Evolutionary conservation across 2,888 invertebrate species (phyloP).

Genomic region (Tiphia femorata): DNA sequence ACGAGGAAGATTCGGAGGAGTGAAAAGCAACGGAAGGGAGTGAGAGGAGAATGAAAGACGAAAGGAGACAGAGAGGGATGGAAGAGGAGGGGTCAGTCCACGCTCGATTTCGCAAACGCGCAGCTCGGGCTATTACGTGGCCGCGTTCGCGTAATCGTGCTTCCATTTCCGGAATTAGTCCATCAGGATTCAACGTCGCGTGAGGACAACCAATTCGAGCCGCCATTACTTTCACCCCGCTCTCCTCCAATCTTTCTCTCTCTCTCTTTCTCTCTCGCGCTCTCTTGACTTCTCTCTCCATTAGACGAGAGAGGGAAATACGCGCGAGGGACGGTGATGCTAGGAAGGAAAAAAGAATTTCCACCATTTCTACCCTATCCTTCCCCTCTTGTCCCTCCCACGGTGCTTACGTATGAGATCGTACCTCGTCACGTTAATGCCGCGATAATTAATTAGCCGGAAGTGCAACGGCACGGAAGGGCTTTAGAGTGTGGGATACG

Average conservation of each 20-base stretch:
- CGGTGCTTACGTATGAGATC: background rate
- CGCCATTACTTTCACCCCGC: slow-evolving; percentile 16
- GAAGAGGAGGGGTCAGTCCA: slow-evolving; percentile 14
- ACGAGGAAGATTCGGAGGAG: no score
- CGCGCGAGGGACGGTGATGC: no score
- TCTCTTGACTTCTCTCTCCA: no score
- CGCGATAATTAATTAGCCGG: background rate
- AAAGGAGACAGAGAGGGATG: no score
- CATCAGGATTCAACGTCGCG: slow-evolving; percentile 42
- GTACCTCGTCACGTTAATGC: background rate
- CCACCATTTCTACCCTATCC: background rate
- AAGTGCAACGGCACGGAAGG: no score
- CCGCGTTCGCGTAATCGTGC: slow-evolving; percentile 35
- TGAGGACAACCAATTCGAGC: slow-evolving; percentile 30
- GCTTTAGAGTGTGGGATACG: no score
- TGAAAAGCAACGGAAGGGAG: no score
- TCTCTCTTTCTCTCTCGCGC: no score
- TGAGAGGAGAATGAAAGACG: no score
- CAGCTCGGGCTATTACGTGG: slow-evolving; percentile 27
- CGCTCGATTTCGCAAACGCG: slow-evolving; percentile 39
- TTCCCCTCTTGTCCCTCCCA: background rate
- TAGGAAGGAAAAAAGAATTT: background rate
- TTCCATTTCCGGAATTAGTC: slow-evolving; percentile 38
- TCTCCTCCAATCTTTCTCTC: no score
- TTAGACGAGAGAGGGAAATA: no score